A percentile compares a stretch with the other conserved stretches of the same genome.
Evolutionary conservation across 2,888 invertebrate genomes (phyloP).

Genomic region (Tribolium freemani): DNA sequence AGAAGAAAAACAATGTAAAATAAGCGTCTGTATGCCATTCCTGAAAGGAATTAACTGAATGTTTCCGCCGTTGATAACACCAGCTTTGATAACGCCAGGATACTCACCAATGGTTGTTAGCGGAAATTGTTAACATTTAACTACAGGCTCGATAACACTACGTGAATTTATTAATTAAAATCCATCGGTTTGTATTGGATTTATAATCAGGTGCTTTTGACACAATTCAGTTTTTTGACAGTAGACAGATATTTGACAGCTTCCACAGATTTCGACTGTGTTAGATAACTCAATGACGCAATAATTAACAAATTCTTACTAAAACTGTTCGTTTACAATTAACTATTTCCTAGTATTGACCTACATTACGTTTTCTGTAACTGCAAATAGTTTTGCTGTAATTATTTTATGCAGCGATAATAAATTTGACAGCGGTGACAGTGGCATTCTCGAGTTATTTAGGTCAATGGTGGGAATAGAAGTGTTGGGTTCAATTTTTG

Average conservation of each 20-base stretch:
- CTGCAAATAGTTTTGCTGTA: background rate
- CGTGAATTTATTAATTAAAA: background rate
- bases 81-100: slow-evolving; percentile 6
- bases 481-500: background rate
- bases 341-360: background rate
- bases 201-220: slow-evolving; percentile 7
- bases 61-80: slow-evolving; percentile 24
- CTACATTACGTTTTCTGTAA: background rate
- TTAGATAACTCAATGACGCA: background rate
- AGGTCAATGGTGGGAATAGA: background rate
- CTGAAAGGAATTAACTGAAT: slow-evolving; percentile 2
- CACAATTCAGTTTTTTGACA: slow-evolving; percentile 1
- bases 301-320: no score
- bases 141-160: background rate
- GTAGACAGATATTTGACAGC: slow-evolving; percentile 2
- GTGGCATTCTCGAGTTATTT: background rate
- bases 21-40: slow-evolving; percentile 11
- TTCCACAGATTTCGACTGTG: background rate
- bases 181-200: background rate
- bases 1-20: background rate
- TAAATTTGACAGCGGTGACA: background rate
- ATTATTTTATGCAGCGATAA: background rate
- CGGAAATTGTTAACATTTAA: slow-evolving; percentile 1
- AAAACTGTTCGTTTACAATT: background rate
- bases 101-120: slow-evolving; percentile 10